Percentiles rank a stretch among this genome's conserved stretches.
Evolutionary conservation across 2,888 invertebrate genomes (phyloP).

Genomic region (Serrognathus titanus): DNA sequence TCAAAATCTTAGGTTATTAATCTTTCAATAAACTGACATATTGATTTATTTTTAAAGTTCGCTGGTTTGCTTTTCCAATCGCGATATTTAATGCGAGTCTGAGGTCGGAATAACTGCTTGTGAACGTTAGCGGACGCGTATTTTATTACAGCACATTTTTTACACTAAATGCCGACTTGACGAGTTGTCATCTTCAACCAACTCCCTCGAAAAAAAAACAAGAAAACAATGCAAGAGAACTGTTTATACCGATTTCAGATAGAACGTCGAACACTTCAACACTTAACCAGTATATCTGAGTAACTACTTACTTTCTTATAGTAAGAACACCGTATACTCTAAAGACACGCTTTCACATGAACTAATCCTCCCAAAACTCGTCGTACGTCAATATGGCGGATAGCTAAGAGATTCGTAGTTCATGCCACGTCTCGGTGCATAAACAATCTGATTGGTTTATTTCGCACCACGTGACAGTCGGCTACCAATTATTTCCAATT

Average conservation of each 20-base stretch:
- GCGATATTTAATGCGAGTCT: no score
- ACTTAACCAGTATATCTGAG: neutral
- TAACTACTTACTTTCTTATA: conserved; percentile 54
- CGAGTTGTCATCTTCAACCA: conserved; percentile 55
- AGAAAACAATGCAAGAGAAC: conserved; percentile 33
- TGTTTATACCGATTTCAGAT: neutral
- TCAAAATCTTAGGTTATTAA: conserved; percentile 37
- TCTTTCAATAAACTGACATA: conserved; percentile 43
- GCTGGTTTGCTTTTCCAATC: neutral
- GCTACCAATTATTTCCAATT: conserved; percentile 28
- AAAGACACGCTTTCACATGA: conserved; percentile 65
- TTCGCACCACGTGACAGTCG: conserved; percentile 33
- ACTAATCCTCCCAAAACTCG: conserved; percentile 66
- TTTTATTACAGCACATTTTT: neutral
- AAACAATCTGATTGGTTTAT: conserved; percentile 33
- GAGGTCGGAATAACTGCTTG: no score
- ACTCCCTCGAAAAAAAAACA: conserved; percentile 51
- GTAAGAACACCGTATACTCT: conserved; percentile 47
- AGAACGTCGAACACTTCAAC: neutral
- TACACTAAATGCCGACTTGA: conserved; percentile 50
- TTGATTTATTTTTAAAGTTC: conserved; percentile 37
- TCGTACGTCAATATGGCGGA: conserved; percentile 83
- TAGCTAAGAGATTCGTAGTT: conserved; percentile 70
- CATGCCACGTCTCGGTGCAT: conserved; percentile 73
- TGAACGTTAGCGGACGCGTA: no score